These are phyloP conservation scores for Poecilia latipinna DNA, from an alignment of 2,113 vertebrate species.

Conservation along the genomic window DNA sequence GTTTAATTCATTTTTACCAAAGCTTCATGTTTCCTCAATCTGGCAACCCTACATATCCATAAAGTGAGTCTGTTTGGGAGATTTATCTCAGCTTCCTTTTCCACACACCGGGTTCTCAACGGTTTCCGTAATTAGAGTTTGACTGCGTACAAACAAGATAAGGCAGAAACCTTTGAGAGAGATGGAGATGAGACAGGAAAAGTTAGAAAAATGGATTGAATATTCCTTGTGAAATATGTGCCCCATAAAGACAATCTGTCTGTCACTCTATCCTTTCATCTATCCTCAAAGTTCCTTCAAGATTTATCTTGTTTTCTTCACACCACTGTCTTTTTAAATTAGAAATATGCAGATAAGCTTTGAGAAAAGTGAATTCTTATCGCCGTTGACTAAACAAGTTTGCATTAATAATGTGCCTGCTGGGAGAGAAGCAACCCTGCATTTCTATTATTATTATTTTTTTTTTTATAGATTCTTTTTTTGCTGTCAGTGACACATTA, in stretches of 20 bases:
- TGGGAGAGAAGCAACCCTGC: conserved; percentile 7
- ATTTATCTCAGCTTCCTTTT: conserved; percentile 26
- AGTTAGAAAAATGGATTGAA: conserved; percentile 14
- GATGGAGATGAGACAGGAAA: neutral
- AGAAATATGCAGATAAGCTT: conserved; percentile 37
- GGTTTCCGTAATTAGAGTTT: conserved; percentile 50
- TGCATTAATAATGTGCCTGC: conserved; percentile 40
- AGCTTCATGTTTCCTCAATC: conserved; percentile 7
- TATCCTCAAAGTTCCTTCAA: conserved; percentile 30
- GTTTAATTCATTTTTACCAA: conserved; percentile 23
- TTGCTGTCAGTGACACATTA: neutral
- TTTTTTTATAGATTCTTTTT: conserved; percentile 25
- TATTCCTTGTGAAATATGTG: conserved; percentile 25
- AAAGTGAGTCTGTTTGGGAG: conserved; percentile 21
- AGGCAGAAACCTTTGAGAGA: conserved; percentile 16
- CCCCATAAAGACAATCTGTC: conserved; percentile 31
- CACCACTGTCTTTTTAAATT: conserved; percentile 49
- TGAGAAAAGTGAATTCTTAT: conserved; percentile 35
- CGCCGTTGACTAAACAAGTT: conserved; percentile 39
- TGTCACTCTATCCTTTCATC: conserved; percentile 43
- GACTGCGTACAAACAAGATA: conserved; percentile 25
- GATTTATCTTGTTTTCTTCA: conserved; percentile 49
- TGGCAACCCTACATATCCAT: conserved; percentile 9
- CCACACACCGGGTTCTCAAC: conserved; percentile 15
- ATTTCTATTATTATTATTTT: conserved; percentile 25